phyloP scores from a whole-genome alignment of 1,140 invertebrate genomes.

The Hyposmocoma kahamanoa region DNA sequence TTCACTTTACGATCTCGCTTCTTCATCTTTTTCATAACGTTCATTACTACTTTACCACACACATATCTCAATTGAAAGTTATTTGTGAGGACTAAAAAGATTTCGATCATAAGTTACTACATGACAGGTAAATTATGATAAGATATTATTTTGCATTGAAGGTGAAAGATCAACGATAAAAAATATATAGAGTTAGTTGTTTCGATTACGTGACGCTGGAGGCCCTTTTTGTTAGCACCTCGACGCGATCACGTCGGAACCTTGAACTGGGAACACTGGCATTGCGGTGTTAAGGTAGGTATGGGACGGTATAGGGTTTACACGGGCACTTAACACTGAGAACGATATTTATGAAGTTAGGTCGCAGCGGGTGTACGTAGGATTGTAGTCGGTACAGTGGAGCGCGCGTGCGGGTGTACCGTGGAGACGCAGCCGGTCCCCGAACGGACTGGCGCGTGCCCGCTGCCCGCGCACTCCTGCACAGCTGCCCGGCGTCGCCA shows the following conservation, averaged over 20 bases:
- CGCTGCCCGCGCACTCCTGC: neutral
- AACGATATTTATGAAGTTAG: neutral
- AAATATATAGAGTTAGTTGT: slow-evolving; percentile 42
- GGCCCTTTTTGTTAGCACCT: slow-evolving; percentile 52
- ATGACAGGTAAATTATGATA: slow-evolving; percentile 33
- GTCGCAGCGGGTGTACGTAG: neutral
- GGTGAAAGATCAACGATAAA: slow-evolving; percentile 52
- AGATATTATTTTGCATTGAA: slow-evolving; percentile 57
- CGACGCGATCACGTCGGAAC: slow-evolving; percentile 44
- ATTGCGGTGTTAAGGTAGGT: slow-evolving; percentile 9
- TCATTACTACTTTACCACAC: neutral
- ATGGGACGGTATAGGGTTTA: slow-evolving; percentile 31
- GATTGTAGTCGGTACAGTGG: too few relatives aligned
- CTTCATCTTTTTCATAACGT: slow-evolving; percentile 41
- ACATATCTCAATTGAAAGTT: slow-evolving; percentile 1
- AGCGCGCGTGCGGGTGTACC: neutral
- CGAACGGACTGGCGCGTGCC: slow-evolving; percentile 34
- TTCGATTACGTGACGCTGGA: slow-evolving; percentile 43
- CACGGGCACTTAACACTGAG: slow-evolving; percentile 30
- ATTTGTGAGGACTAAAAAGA: slow-evolving; percentile 15
- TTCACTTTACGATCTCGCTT: slow-evolving; percentile 34
- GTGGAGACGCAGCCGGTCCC: slow-evolving; percentile 23
- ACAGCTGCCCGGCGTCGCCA: neutral
- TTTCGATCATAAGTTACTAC: slow-evolving; percentile 29
- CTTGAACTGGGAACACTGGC: slow-evolving; percentile 37